Evolutionary conservation across 2,888 invertebrate species (phyloP), one percentile per base, ranked within the genome.

Genomic region (Apantesis nais): DNA sequence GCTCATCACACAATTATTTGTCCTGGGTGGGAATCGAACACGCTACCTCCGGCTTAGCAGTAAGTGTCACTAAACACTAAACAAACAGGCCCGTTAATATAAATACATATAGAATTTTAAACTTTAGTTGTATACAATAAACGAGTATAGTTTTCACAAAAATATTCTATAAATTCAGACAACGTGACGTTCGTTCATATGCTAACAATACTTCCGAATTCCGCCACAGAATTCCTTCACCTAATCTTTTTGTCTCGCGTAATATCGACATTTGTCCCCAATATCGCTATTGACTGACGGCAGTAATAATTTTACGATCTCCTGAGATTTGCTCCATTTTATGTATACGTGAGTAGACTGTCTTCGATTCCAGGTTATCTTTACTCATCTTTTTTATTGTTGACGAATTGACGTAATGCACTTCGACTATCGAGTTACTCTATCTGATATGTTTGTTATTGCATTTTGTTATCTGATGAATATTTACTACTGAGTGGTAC

Each of bases 251-350:
- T 76, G 71, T 74, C 73, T 75, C 73, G 62, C 72, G 79, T 78
- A 73, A 79, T 74, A 64, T 75, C 67, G 29, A 31, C 76, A 71
- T 73, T 74, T 68, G 76, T 75, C 77, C 73, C 67, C 77, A 75
- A 81, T 77, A 77, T 67, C 68, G 52, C 52, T 75, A 79, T 79
- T 81, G 82, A 79, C 77, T 77, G 82, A 73, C 72, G 71, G 70
- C 75, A 72, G 79, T 80, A 80, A 83, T 82, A 81, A 78, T 80
- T 84, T 84, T 84, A 84, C 82, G 83, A 84, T 74, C 75, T 74
- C 74, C 68, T 71, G 76, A 72, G 79, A 81, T 73, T 78, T 48
- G 55, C 76, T 75, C 71, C 72, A 74, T 73, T 81, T 81, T 80
- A 80, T 75, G 74, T 73, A 75, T 81, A 84, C 83, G 84, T 84